These are phyloP conservation scores for Helicoverpa zea DNA, from an alignment of 1,140 invertebrate species.

Conservation along the genomic window DNA sequence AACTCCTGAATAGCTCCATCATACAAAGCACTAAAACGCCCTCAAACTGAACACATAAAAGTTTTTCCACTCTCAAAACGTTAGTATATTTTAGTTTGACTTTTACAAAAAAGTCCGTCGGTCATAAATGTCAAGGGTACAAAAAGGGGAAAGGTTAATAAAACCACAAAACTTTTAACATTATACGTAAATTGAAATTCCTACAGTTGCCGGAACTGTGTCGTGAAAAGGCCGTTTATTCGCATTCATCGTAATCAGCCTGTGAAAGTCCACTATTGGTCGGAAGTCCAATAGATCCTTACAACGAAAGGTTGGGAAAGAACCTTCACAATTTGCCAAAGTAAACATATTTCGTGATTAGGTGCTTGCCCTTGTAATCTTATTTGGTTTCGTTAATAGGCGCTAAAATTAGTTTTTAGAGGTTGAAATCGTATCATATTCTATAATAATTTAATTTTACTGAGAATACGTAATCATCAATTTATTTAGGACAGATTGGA, in stretches of 20 bases:
- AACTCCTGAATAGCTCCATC: background rate
- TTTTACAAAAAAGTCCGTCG: background rate
- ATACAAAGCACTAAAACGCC: background rate
- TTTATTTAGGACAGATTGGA: too few relatives aligned
- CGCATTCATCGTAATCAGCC: background rate
- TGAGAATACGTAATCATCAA: too few relatives aligned
- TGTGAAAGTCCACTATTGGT: background rate
- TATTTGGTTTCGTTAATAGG: too few relatives aligned
- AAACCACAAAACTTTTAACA: background rate
- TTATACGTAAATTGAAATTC: background rate
- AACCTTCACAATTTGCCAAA: too few relatives aligned
- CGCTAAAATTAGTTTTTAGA: too few relatives aligned
- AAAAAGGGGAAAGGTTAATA: conserved; percentile 1
- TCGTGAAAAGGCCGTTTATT: background rate
- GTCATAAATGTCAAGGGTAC: conserved; percentile 1
- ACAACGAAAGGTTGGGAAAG: background rate
- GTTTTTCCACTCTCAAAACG: too few relatives aligned
- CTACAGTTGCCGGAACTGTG: background rate
- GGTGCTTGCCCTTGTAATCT: too few relatives aligned
- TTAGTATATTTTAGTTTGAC: background rate
- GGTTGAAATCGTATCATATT: too few relatives aligned
- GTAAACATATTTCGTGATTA: too few relatives aligned
- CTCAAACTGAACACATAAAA: too few relatives aligned
- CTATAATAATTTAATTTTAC: too few relatives aligned
- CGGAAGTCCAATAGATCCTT: background rate